Evolutionary conservation across 2,888 invertebrate species (phyloP).

Genomic region (Synanthedon andrenaeformis): DNA sequence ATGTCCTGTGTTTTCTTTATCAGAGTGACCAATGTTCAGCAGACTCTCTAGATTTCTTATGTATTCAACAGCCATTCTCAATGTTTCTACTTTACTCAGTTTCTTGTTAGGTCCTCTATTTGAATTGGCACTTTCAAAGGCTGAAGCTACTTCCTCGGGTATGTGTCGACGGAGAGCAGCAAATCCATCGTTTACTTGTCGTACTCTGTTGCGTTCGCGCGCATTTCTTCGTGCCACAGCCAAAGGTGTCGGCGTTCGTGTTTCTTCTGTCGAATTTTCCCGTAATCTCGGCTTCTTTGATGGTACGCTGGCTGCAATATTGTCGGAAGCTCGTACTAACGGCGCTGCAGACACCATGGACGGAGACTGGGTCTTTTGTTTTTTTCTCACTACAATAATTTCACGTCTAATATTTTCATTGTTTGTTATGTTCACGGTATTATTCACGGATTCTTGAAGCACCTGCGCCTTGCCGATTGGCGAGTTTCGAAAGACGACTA

Average conservation of each 20-base stretch:
- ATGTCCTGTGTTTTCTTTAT: constrained; percentile 55
- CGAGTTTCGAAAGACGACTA: constrained; percentile 72
- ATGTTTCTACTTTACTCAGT: constrained; percentile 88
- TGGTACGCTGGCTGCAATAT: constrained; percentile 30
- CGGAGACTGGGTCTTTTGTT: constrained; percentile 48
- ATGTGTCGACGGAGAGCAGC: constrained; percentile 89
- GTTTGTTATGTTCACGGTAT: constrained; percentile 67
- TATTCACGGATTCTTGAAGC: constrained; percentile 74
- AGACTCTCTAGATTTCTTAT: constrained; percentile 84
- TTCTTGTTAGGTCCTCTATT: constrained; percentile 80
- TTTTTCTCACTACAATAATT: constrained; percentile 69
- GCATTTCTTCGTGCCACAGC: constrained; percentile 92
- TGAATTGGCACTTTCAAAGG: constrained; percentile 74
- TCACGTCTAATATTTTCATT: constrained; percentile 54
- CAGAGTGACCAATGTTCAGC: constrained; percentile 75
- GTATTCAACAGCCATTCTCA: constrained; percentile 92
- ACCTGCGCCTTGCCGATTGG: constrained; percentile 72
- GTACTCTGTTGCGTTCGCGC: constrained; percentile 91
- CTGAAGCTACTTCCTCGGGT: constrained; percentile 82
- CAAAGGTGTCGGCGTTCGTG: constrained; percentile 76
- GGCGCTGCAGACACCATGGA: constrained; percentile 56
- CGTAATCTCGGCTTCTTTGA: constrained; percentile 44
- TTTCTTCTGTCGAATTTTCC: constrained; percentile 59
- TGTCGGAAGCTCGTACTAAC: constrained; percentile 46
- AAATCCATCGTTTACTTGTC: constrained; percentile 93